Percentiles rank a stretch among this genome's conserved stretches.
phyloP scores from a whole-genome alignment of 2,113 vertebrate species.

The Sander lucioperca region DNA sequence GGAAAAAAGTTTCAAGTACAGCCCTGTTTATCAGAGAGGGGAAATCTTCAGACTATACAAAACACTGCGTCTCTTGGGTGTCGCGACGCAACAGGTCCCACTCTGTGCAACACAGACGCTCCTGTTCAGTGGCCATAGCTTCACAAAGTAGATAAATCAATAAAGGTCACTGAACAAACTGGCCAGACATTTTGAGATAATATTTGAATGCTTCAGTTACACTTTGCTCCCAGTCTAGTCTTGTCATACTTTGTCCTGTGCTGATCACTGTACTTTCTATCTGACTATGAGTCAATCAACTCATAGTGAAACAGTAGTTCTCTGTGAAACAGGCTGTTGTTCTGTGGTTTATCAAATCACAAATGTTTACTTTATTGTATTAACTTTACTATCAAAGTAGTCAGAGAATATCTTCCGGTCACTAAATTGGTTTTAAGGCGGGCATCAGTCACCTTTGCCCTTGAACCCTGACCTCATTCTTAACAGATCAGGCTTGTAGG shows the following conservation, averaged over 20 bases:
- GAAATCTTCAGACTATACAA: too few relatives aligned
- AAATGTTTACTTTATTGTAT: neutral
- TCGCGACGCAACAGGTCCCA: too few relatives aligned
- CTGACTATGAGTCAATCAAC: conserved; percentile 1
- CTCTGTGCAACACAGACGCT: too few relatives aligned
- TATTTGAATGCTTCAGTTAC: neutral
- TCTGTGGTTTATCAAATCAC: neutral
- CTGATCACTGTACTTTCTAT: conserved; percentile 5
- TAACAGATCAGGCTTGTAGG: neutral
- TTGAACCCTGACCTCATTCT: conserved; percentile 3
- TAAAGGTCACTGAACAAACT: neutral
- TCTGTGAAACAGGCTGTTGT: neutral
- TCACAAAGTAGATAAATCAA: neutral
- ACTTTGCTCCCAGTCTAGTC: conserved; percentile 16
- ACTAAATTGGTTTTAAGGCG: neutral
- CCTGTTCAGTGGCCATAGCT: too few relatives aligned
- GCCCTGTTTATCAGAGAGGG: too few relatives aligned
- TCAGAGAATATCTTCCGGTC: neutral
- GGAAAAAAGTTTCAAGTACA: too few relatives aligned
- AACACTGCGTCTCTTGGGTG: too few relatives aligned
- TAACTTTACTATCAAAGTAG: neutral
- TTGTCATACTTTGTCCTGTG: conserved; percentile 26
- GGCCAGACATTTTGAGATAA: conserved; percentile 5
- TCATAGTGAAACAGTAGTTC: conserved; percentile 18
- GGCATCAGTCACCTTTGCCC: neutral